phyloP scores from a whole-genome alignment of 2,797 vertebrate genomes.

The Octomys mimax region DNA sequence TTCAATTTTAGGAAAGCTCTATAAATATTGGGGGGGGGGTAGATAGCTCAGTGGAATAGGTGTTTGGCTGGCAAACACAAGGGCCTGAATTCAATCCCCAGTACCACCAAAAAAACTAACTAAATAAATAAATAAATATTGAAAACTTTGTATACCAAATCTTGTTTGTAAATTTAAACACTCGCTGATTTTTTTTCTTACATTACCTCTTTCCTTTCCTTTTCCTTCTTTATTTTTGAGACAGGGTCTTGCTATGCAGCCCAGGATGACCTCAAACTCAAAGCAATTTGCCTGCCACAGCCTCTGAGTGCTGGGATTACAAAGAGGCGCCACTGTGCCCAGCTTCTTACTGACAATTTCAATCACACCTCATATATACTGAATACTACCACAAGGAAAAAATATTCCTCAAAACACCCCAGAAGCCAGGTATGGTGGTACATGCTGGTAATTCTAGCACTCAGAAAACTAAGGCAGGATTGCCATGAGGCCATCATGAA shows the following conservation, averaged over 20 bases:
- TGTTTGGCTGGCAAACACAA: too few relatives aligned
- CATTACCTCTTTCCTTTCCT: background rate
- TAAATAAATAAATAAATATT: background rate
- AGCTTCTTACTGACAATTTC: background rate
- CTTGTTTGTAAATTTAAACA: background rate
- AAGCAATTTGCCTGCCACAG: background rate
- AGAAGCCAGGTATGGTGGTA: background rate
- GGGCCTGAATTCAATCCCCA: too few relatives aligned
- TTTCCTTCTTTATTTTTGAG: background rate
- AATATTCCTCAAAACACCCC: background rate
- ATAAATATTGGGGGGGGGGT: background rate
- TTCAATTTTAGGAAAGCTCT: constrained; percentile 46
- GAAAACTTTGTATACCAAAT: background rate
- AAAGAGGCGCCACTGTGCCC: background rate
- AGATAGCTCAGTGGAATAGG: too few relatives aligned
- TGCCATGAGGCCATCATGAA: background rate
- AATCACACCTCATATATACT: background rate
- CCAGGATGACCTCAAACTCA: background rate
- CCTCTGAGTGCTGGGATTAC: background rate
- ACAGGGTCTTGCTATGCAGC: background rate
- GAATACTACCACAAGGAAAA: background rate
- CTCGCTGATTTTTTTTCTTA: background rate
- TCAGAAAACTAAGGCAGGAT: background rate
- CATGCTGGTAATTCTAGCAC: background rate
- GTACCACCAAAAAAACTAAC: too few relatives aligned